Conservation (phyloP, 2,113 vertebrate genomes). For the Pionites leucogaster region DNA sequence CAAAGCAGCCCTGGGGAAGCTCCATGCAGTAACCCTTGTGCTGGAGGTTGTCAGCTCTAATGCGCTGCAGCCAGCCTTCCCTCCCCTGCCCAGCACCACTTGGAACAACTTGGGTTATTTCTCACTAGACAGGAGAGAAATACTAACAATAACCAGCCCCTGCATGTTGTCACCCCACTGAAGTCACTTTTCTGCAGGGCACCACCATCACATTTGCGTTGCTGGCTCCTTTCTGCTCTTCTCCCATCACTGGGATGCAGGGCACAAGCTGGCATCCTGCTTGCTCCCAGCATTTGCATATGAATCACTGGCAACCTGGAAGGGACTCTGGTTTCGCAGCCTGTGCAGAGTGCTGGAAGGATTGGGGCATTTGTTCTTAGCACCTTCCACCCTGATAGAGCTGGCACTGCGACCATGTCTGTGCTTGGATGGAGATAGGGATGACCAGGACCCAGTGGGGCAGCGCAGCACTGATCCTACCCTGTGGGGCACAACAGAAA, state of each 20-base stretch:
- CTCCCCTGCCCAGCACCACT: neutral
- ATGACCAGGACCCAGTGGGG: accelerated
- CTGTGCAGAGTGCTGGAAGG: neutral
- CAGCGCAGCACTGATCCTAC: neutral
- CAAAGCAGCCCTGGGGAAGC: neutral
- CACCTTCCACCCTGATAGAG: neutral
- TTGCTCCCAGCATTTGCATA: neutral
- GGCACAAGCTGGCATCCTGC: neutral
- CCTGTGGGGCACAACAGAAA: neutral
- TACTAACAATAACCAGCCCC: neutral
- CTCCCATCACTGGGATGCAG: neutral
- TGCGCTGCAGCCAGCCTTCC: accelerated
- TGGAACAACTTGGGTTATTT: neutral
- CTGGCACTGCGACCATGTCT: neutral
- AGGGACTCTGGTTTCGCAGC: neutral
- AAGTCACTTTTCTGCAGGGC: neutral
- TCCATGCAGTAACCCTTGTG: neutral
- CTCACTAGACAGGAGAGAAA: neutral
- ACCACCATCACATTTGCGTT: neutral
- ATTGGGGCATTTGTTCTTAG: neutral
- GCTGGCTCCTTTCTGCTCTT: neutral
- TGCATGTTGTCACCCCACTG: neutral
- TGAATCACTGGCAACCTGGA: neutral
- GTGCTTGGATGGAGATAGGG: accelerated
- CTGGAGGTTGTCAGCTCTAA: neutral